A percentile compares a stretch with the other conserved stretches of the same genome.
Evolutionary conservation across 2,888 invertebrate genomes (phyloP).

Genomic region (Synanthedon formicaeformis): DNA sequence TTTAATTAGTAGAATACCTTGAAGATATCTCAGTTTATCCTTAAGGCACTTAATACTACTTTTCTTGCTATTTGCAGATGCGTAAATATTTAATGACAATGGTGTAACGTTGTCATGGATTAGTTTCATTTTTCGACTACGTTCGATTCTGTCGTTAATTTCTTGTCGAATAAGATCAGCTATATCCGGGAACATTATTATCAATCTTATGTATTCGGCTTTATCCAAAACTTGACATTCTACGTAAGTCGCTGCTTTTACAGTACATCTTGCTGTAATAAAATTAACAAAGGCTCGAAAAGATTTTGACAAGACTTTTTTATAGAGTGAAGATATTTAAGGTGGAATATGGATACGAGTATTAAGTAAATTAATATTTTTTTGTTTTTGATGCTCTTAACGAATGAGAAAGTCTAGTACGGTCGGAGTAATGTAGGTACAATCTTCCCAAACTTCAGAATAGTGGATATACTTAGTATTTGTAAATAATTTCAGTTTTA

Average conservation of each 20-base stretch:
- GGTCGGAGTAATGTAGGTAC: too few relatives aligned
- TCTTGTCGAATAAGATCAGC: constrained; percentile 37
- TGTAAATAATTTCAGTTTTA: too few relatives aligned
- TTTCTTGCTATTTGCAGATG: constrained; percentile 52
- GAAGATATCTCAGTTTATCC: constrained; percentile 52
- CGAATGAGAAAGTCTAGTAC: too few relatives aligned
- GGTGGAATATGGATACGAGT: too few relatives aligned
- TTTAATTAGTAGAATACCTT: constrained; percentile 26
- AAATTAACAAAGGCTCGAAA: background rate
- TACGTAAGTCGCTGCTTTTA: constrained; percentile 64
- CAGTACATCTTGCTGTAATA: constrained; percentile 55
- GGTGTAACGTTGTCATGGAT: constrained; percentile 18
- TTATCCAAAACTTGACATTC: constrained; percentile 66
- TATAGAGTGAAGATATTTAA: too few relatives aligned
- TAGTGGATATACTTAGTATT: too few relatives aligned
- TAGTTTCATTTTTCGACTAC: constrained; percentile 29
- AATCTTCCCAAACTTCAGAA: too few relatives aligned
- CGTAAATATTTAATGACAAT: constrained; percentile 50
- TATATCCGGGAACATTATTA: constrained; percentile 59
- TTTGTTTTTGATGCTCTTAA: too few relatives aligned
- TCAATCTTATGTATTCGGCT: constrained; percentile 55
- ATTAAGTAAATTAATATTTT: too few relatives aligned
- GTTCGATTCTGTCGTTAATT: constrained; percentile 36
- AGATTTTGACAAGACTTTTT: too few relatives aligned
- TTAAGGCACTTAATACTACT: constrained; percentile 64